Percentiles rank a stretch among this genome's conserved stretches.
phyloP scores from a whole-genome alignment of 2,113 vertebrate species.

The Camelus bactrianus region DNA sequence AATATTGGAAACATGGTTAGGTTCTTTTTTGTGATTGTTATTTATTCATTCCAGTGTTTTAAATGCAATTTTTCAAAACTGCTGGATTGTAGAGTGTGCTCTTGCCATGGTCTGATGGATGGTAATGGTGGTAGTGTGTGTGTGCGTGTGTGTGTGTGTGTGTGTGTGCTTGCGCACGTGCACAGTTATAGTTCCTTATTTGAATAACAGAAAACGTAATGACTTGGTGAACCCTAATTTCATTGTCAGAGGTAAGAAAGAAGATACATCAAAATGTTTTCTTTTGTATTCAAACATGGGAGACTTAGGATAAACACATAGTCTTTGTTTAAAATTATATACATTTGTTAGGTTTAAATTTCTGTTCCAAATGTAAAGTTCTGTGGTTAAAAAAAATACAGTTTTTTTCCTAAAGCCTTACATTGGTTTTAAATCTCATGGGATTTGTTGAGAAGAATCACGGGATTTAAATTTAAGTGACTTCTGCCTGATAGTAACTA shows the following conservation, averaged over 20 bases:
- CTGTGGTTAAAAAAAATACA: background rate
- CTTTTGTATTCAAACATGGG: slow-evolving; percentile 15
- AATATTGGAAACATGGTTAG: background rate
- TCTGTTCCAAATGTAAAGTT: slow-evolving; percentile 45
- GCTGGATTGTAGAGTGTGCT: background rate
- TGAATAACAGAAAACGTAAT: slow-evolving; percentile 1
- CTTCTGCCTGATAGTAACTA: background rate
- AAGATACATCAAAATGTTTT: background rate
- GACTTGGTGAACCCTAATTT: background rate
- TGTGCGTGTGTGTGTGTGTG: background rate
- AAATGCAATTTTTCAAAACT: slow-evolving; percentile 39
- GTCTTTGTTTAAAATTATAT: slow-evolving; percentile 18
- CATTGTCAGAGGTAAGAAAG: background rate
- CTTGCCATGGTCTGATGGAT: background rate
- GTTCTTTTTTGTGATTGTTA: background rate
- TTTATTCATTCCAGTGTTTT: slow-evolving; percentile 47
- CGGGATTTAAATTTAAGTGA: slow-evolving; percentile 14
- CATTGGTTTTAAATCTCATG: slow-evolving; percentile 43
- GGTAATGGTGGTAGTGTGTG: background rate
- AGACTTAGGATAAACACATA: background rate
- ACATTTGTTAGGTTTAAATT: slow-evolving; percentile 30
- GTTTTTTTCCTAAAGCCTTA: background rate
- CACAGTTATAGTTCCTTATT: background rate
- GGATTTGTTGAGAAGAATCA: background rate
- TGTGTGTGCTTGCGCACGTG: background rate